Percentiles rank a stretch among this genome's conserved stretches.
Conservation (phyloP, 2,888 invertebrate species). For the Torymus tubicola region DNA sequence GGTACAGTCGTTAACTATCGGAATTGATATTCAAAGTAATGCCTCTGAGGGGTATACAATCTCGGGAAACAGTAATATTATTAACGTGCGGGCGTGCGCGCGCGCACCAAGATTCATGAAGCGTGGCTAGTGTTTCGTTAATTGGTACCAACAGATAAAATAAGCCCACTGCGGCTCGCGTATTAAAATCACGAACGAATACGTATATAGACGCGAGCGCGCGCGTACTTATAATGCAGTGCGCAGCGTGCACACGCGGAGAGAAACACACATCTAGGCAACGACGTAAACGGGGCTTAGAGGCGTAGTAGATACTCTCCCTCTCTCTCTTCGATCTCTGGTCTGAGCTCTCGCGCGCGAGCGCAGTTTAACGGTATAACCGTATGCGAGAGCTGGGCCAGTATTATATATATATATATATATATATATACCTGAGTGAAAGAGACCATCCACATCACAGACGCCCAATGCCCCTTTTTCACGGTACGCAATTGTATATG, state of each 20-base stretch:
- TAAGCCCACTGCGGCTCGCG: not conserved
- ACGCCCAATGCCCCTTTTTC: constrained; percentile 24
- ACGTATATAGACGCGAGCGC: too few species aligned
- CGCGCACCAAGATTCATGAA: constrained; percentile 24
- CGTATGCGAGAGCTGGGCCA: not conserved
- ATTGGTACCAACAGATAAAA: constrained; percentile 34
- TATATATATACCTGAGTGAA: constrained; percentile 4
- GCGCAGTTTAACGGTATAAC: constrained; percentile 40
- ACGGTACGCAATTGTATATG: not conserved
- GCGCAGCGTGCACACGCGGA: constrained; percentile 1
- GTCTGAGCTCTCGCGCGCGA: not conserved
- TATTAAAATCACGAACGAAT: not conserved
- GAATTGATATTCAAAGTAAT: too few species aligned
- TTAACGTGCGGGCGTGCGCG: not conserved
- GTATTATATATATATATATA: too few species aligned
- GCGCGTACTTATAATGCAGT: not conserved
- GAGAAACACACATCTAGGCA: not conserved
- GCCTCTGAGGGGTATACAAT: too few species aligned
- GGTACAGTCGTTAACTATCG: too few species aligned
- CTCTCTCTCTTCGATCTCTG: too few species aligned
- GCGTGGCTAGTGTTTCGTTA: constrained; percentile 23
- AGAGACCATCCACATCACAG: not conserved
- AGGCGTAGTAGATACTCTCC: constrained; percentile 8
- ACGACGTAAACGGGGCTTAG: constrained; percentile 9
- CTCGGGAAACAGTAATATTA: not conserved